Base-by-base conservation (phyloP, 2,888 invertebrate species). In the Parnassius glacialis region DNA sequence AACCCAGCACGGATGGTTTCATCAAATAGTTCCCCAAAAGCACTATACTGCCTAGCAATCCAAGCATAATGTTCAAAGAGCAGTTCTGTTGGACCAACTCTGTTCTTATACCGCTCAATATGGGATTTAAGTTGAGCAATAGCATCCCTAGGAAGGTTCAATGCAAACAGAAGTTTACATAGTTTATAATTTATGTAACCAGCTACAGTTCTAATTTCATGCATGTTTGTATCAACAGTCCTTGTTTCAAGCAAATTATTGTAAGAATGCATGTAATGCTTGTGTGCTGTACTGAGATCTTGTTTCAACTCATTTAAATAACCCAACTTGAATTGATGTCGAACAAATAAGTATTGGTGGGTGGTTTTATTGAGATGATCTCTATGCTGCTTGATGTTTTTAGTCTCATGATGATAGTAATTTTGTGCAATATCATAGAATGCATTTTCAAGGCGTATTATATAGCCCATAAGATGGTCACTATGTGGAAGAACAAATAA, bases 251-350 rank as follows among this genome's bases (percentile, higher is more conserved):
- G 90, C 66, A 99, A 90, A 83, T 97, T 96, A 65, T 95, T 96
- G 83, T 99, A 99, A 0, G 98, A 97, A 81, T 97, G 96, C 68
- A 94, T 93, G 76, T 96, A 97, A 80, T 96, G 96, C 93, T 96
- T 97, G 73, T 97, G 94, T 12, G 98, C 97, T 0, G 95, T 95
- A 76, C 94, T 95, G 70, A 94, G 92, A 80, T 99, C 99, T 80
- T 98, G 97, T 74, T 96, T 96, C 67, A 99, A 87, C 88, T 99
- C 99, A 77, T 97, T 96, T 59, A 98, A 94, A 88, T 98, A 99
- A 0, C 96, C 99, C 83, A 99, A 94, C 90, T 99, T 99, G 81
- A 98, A 99, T 79, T 98, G 97, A 89, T 99, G 99, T 44, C 99
- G 92, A 41, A 99, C 97, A 92, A 96, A 97, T 59, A 99, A 92